These are phyloP conservation scores for Ruditapes philippinarum DNA, from an alignment of 1,140 invertebrate species.

Conservation along the genomic window DNA sequence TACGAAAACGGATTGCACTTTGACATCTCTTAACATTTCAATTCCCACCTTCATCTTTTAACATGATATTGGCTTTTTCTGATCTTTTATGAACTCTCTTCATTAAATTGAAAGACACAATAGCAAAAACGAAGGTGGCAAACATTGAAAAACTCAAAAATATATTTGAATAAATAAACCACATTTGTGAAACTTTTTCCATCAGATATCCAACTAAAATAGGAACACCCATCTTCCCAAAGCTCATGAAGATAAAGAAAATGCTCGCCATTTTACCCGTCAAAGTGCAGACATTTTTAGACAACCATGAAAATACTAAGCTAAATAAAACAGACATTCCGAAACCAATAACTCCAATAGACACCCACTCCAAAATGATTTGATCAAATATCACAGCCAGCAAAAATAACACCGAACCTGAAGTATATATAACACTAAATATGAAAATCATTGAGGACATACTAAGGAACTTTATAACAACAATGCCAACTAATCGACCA, in stretches of 20 bases:
- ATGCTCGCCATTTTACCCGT: slow-evolving; percentile 53
- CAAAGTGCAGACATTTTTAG: slow-evolving; percentile 26
- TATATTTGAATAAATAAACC: slow-evolving; percentile 43
- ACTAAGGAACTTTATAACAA: neutral
- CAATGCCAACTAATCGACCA: slow-evolving; percentile 44
- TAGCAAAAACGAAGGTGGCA: neutral
- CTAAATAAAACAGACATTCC: slow-evolving; percentile 58
- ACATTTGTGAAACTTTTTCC: slow-evolving; percentile 50
- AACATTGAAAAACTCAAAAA: neutral
- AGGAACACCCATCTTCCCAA: slow-evolving; percentile 25
- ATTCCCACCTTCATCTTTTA: no score
- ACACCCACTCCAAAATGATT: neutral
- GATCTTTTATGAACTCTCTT: no score
- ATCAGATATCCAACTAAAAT: slow-evolving; percentile 48
- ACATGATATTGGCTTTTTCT: no score
- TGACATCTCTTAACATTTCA: no score
- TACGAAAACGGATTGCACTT: no score
- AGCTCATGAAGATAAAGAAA: slow-evolving; percentile 40
- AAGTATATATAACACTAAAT: neutral
- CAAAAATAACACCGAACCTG: slow-evolving; percentile 14
- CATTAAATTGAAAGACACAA: neutral
- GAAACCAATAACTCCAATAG: neutral
- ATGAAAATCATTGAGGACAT: neutral
- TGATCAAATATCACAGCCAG: slow-evolving; percentile 29
- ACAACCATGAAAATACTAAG: slow-evolving; percentile 54